Evolutionary conservation across 2,888 invertebrate genomes (phyloP), one percentile per base, ranked within the genome.

Genomic region (Epinotia bilunana): DNA sequence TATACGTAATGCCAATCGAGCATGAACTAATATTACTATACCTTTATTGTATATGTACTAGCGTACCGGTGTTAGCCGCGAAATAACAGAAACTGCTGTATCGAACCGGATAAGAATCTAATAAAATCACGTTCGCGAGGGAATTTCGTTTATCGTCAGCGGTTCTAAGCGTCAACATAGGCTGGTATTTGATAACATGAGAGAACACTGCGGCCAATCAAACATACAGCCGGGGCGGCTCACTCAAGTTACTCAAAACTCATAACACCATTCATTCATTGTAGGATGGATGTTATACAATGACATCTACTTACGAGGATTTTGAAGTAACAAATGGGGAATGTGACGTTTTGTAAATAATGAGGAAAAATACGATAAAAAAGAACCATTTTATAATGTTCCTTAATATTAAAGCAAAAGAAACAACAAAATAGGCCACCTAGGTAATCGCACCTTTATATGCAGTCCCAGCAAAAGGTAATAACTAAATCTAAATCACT

Each of bases 171-270:
- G 81, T 88, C 87, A 88, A 89, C 89, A 90, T 81, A 78, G 83
- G 78, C 82, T 81, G 79, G 80, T 91, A 89, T 92, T 92, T 91
- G 89, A 93, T 91, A 93, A 93, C 91, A 92, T 67, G 72, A 78
- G 79, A 77, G 78, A 74, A 78, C 80, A 81, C 81, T 81, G 84
- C 84, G 81, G 81, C 80, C 81, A 77, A 77, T 81, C 80, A 90
- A 91, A 90, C 88, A 88, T 89, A 88, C 87, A 84, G 83, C 76
- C 82, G 78, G 39, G 1, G 78, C 81, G 79, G 80, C 82, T 28
- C 61, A 46, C 79, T 84, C 81, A 77, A 76, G 81, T 87, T 88
- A 85, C 84, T 81, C 79, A 86, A 88, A 86, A 85, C 86, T 80
- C 80, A 81, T 61, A 71, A 75, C 75, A 72, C 62, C 61, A 72